phyloP scores from a whole-genome alignment of 2,888 invertebrate genomes.

The Noctuana brunneofusca region DNA sequence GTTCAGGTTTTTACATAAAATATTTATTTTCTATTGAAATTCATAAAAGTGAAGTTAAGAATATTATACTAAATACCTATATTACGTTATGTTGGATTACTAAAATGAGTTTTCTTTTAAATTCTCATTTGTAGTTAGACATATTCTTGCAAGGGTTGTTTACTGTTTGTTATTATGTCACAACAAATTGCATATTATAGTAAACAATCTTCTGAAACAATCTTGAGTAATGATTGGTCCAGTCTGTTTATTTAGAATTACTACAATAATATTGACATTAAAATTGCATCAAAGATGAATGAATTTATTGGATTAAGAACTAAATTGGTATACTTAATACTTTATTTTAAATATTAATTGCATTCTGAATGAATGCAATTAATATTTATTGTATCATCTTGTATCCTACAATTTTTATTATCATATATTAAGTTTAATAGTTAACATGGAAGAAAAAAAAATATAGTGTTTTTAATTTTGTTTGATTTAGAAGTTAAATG shows the following conservation, averaged over 20 bases:
- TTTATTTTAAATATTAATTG: too few relatives aligned
- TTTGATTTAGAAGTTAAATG: neutral
- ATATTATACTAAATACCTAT: too few relatives aligned
- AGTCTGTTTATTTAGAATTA: constrained; percentile 33
- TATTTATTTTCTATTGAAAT: too few relatives aligned
- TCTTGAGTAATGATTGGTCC: constrained; percentile 48
- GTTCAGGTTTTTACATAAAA: too few relatives aligned
- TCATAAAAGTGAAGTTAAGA: too few relatives aligned
- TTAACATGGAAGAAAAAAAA: too few relatives aligned
- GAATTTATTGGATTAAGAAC: too few relatives aligned
- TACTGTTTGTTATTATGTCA: constrained; percentile 66
- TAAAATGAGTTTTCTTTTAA: too few relatives aligned
- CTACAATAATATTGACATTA: constrained; percentile 17
- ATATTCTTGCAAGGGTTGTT: constrained; percentile 41
- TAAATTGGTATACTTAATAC: too few relatives aligned
- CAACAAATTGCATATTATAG: constrained; percentile 69
- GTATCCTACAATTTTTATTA: neutral
- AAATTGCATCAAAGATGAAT: too few relatives aligned
- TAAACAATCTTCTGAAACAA: constrained; percentile 64
- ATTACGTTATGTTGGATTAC: too few relatives aligned
- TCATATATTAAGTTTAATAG: neutral
- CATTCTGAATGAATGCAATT: neutral
- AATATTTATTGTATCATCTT: neutral
- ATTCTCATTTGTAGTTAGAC: neutral
- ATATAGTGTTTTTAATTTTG: too few relatives aligned